Evolutionary conservation across 2,113 vertebrate genomes (phyloP).

Genomic region (Ranitomeya variabilis): DNA sequence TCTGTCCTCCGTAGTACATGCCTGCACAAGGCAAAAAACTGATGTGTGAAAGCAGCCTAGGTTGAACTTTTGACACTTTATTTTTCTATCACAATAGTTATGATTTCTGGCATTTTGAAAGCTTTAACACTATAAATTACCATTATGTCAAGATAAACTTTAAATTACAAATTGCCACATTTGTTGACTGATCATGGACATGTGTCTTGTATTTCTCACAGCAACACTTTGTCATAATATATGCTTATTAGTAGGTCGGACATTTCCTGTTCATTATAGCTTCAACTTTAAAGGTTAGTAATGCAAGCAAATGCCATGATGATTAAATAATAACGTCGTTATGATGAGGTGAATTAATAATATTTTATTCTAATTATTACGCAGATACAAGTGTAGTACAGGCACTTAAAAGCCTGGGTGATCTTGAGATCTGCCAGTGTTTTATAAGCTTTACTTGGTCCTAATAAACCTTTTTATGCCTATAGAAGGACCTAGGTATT

Average conservation of each 20-base stretch:
- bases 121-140: not conserved
- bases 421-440: not conserved
- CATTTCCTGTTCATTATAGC: constrained; percentile 37
- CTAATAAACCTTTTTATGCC: not conserved
- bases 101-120: not conserved
- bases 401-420: not conserved
- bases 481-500: not conserved
- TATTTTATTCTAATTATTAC: constrained; percentile 44
- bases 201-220: not conserved
- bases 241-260: constrained; percentile 30
- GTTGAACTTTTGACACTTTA: no score
- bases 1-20: no score
- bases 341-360: constrained; percentile 29
- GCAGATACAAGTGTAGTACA: not conserved
- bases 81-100: not conserved
- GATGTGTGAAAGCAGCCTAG: no score
- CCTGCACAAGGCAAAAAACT: no score
- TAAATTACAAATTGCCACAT: not conserved
- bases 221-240: constrained; percentile 21
- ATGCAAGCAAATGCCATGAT: constrained; percentile 11
- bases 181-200: not conserved
- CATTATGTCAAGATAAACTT: not conserved
- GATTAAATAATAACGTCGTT: constrained; percentile 37
- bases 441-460: not conserved
- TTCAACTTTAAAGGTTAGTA: constrained; percentile 39